Base-by-base conservation (phyloP, 2,113 vertebrate genomes). In the Hyaena hyaena region DNA sequence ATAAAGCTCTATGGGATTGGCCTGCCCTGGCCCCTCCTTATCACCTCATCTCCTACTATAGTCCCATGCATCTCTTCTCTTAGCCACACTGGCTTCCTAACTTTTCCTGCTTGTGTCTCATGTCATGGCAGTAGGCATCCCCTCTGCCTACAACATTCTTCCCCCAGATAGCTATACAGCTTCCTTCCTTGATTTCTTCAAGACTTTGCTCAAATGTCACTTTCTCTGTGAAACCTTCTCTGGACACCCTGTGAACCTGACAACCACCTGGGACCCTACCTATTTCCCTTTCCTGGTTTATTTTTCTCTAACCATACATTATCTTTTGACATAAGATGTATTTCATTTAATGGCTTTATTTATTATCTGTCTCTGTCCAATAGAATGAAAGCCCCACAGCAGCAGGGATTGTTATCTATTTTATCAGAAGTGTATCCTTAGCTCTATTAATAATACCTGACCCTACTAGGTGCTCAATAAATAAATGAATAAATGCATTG, bases 21-120 rank as follows among this genome's bases (percentile, higher is more conserved):
- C 19, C 24, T 26, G 0, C 58, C 12, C 48, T 3, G 0, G 3
- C 35, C 8, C 17, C 0, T 1, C 61, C 26, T 10, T 1, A 1
- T 35, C 23, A 17, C 39, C 8, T 39, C 24, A 45, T 16, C 48
- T 15, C 21, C 50, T 11, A 1, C 31, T 6, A 0, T 48, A 5
- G 10, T 6, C 15, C 31, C 9, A 1, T 23, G 21, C 24, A 14
- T 31, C n/a, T 77, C 86, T 55, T 45, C 12, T 6, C 33, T 21
- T n/a, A 43, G 48, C n/a, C n/a, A 26, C 4, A 3, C 79, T 21
- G 7, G 45, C 45, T 45, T 23, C 63, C 66, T 83, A 6, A 53
- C 39, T 65, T 74, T 65, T 69, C 50, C 35, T 45, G 9, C 17
- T 3, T 19, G 24, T 14, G 7, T 8, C 24, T 88, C 58, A 19